These are phyloP conservation scores for Ptychoptera contaminata DNA, from an alignment of 2,888 invertebrate species.

Conservation along the genomic window DNA sequence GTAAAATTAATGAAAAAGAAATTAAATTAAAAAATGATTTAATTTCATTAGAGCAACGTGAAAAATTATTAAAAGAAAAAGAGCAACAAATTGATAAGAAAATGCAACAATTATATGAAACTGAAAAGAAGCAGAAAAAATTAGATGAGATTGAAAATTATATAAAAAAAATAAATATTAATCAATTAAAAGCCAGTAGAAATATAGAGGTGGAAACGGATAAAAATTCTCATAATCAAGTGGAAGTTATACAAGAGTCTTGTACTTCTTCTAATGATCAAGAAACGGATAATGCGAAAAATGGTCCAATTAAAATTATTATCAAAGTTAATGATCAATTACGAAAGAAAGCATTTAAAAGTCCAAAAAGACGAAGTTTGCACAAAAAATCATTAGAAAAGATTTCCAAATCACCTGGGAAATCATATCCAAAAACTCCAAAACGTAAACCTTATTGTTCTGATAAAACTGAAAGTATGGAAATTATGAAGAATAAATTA, in stretches of 20 bases:
- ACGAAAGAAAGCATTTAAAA: slow-evolving; percentile 14
- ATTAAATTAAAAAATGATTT: slow-evolving; percentile 5
- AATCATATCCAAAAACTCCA: slow-evolving; percentile 7
- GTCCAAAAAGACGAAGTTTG: slow-evolving; percentile 9
- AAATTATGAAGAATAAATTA: background rate
- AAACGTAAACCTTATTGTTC: background rate
- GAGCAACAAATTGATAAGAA: slow-evolving; percentile 18
- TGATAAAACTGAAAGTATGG: background rate
- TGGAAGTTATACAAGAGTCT: background rate
- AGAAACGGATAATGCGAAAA: background rate
- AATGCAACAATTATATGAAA: slow-evolving; percentile 16
- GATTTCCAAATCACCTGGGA: background rate
- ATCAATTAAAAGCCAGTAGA: background rate
- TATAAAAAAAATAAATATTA: slow-evolving; percentile 2
- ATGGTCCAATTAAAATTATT: slow-evolving; percentile 19
- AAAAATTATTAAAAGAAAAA: slow-evolving; percentile 20
- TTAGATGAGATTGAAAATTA: slow-evolving; percentile 5
- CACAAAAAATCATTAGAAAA: background rate
- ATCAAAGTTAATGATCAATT: slow-evolving; percentile 20
- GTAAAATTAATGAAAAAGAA: slow-evolving; percentile 3
- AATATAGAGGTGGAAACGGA: slow-evolving; percentile 7
- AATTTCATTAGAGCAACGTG: slow-evolving; percentile 13
- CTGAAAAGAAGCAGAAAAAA: slow-evolving; percentile 10
- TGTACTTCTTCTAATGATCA: background rate
- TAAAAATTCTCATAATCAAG: background rate